phyloP scores from a whole-genome alignment of 2,888 invertebrate genomes.

The Hirudinaria manillensis region DNA sequence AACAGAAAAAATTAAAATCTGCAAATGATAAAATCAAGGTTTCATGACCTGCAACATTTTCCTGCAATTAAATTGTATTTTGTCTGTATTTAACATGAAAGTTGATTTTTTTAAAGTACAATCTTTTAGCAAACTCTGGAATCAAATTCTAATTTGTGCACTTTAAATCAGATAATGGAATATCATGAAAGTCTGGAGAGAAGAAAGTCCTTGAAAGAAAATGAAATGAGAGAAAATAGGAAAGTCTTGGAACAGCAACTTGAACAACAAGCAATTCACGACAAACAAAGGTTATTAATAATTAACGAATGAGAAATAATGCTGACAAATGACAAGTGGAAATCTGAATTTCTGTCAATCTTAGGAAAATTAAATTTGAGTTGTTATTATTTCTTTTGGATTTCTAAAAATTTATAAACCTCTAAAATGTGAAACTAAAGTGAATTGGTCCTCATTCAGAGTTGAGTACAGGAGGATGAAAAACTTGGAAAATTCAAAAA shows the following conservation, averaged over 20 bases:
- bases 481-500: conserved; percentile 44
- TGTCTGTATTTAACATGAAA: no score
- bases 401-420: no score
- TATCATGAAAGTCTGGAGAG: conserved; percentile 30
- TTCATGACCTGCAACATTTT: no score
- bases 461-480: conserved; percentile 46
- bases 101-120: no score
- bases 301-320: conserved; percentile 4
- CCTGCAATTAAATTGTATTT: no score
- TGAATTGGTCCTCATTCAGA: conserved; percentile 36
- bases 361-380: no score
- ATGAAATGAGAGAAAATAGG: conserved; percentile 41
- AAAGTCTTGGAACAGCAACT: conserved; percentile 44
- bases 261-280: conserved; percentile 48
- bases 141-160: no score
- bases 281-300: conserved; percentile 46
- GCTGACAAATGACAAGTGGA: no score
- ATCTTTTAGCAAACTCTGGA: no score
- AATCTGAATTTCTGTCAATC: no score
- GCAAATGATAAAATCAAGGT: conserved; percentile 39
- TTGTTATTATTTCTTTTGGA: no score
- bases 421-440: no score
- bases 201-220: conserved; percentile 39
- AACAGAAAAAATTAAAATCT: conserved; percentile 42
- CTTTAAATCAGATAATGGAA: conserved; percentile 31